phyloP scores from a whole-genome alignment of 2,888 invertebrate genomes.

The Apotomis capreana region DNA sequence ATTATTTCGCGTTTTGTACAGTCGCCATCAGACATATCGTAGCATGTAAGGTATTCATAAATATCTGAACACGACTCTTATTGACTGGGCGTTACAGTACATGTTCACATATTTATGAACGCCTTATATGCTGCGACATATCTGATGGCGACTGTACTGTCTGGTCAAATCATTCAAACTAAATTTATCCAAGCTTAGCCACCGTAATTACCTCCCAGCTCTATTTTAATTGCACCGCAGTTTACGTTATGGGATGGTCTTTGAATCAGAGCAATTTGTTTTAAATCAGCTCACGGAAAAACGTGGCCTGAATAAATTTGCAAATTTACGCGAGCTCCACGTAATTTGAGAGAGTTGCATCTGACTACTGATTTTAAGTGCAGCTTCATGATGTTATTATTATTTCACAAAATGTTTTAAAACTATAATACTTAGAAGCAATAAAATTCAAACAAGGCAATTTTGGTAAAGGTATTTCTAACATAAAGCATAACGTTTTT shows the following conservation, averaged over 20 bases:
- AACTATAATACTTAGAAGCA: not conserved
- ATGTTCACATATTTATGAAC: too few relatives aligned
- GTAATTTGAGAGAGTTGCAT: slow-evolving; percentile 28
- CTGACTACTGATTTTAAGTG: slow-evolving; percentile 33
- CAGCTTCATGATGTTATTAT: slow-evolving; percentile 30
- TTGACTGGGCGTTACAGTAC: too few relatives aligned
- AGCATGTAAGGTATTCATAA: too few relatives aligned
- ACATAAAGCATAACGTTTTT: too few relatives aligned
- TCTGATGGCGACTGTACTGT: too few relatives aligned
- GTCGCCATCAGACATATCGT: too few relatives aligned
- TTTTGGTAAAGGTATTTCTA: too few relatives aligned
- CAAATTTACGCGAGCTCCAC: slow-evolving; percentile 33
- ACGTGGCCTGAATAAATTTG: slow-evolving; percentile 40
- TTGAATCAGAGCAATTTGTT: slow-evolving; percentile 41
- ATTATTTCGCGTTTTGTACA: too few relatives aligned
- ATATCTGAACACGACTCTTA: too few relatives aligned
- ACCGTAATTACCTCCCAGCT: slow-evolving; percentile 44
- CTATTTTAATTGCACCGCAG: slow-evolving; percentile 26
- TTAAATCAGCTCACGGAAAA: slow-evolving; percentile 40
- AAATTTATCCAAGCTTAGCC: not conserved
- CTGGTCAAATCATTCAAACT: too few relatives aligned
- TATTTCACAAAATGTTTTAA: not conserved
- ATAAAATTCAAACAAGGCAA: too few relatives aligned
- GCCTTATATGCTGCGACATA: too few relatives aligned
- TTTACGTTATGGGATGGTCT: slow-evolving; percentile 35